Conservation (phyloP, 2,113 vertebrate genomes). For the Scytalopus superciliaris region DNA sequence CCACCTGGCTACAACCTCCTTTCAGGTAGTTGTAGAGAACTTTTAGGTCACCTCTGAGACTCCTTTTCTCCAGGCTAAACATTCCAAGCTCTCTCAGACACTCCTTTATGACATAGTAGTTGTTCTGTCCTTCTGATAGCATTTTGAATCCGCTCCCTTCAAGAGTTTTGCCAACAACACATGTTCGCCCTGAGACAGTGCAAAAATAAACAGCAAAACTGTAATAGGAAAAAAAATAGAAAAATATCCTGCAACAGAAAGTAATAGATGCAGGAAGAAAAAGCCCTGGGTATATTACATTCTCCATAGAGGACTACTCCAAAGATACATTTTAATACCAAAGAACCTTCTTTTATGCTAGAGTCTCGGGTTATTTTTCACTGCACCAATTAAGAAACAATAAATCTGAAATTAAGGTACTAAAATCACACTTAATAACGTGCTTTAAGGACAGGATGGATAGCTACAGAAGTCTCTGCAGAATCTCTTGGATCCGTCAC, state of each 20-base stretch:
- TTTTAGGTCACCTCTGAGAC: neutral
- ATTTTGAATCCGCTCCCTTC: neutral
- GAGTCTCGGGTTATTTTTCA: neutral
- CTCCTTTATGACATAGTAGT: neutral
- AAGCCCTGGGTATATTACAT: neutral
- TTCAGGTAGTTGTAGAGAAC: neutral
- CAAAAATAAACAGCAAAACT: neutral
- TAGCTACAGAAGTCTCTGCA: neutral
- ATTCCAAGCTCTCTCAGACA: neutral
- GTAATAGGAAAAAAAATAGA: neutral
- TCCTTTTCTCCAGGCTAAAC: neutral
- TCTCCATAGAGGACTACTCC: neutral
- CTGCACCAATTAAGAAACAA: neutral
- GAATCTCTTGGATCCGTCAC: neutral
- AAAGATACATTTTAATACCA: neutral
- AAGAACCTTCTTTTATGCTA: neutral
- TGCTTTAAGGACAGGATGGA: neutral
- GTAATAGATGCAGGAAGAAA: neutral
- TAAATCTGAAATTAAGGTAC: neutral
- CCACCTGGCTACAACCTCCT: neutral
- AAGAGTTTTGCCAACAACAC: neutral
- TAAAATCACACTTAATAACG: neutral
- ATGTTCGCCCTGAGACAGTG: neutral
- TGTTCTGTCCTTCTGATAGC: neutral
- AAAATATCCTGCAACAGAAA: neutral